Percentiles rank a stretch among this genome's conserved stretches.
Conservation (phyloP, 2,888 invertebrate genomes). For the Amphimallon solstitiale region DNA sequence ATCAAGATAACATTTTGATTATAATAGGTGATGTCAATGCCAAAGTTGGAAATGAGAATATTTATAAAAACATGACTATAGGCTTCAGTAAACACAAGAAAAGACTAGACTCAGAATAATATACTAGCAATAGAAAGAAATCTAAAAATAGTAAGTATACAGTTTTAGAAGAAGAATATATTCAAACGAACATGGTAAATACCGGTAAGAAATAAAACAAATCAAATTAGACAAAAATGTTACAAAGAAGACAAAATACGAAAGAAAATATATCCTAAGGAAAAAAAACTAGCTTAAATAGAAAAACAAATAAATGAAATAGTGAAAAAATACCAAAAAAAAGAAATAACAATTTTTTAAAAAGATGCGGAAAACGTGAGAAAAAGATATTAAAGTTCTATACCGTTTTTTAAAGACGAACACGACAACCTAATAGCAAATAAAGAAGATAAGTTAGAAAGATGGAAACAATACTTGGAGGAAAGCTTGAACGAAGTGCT, state of each 20-base stretch:
- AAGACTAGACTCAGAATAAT: constrained; percentile 34
- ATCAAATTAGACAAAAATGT: constrained; percentile 47
- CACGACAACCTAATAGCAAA: too few relatives aligned
- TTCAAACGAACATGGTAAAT: constrained; percentile 37
- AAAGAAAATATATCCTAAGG: not conserved
- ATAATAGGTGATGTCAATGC: constrained; percentile 25
- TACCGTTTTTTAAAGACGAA: too few relatives aligned
- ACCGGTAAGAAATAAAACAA: constrained; percentile 36
- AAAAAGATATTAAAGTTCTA: too few relatives aligned
- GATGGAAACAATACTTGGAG: too few relatives aligned
- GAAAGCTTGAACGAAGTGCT: too few relatives aligned
- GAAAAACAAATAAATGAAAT: not conserved
- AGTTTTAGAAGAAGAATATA: constrained; percentile 37
- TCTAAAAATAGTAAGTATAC: too few relatives aligned
- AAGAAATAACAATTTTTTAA: not conserved
- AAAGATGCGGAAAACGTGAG: too few relatives aligned
- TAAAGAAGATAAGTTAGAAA: too few relatives aligned
- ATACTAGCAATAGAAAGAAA: too few relatives aligned
- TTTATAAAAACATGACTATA: constrained; percentile 27
- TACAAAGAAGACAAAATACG: not conserved
- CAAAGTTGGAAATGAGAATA: constrained; percentile 34
- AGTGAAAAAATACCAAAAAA: not conserved
- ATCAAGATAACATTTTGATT: constrained; percentile 22
- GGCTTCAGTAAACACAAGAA: constrained; percentile 32
- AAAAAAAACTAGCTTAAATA: not conserved